Evolutionary conservation across 2,797 vertebrate genomes (phyloP).

Genomic region (Denticeps clupeoides): DNA sequence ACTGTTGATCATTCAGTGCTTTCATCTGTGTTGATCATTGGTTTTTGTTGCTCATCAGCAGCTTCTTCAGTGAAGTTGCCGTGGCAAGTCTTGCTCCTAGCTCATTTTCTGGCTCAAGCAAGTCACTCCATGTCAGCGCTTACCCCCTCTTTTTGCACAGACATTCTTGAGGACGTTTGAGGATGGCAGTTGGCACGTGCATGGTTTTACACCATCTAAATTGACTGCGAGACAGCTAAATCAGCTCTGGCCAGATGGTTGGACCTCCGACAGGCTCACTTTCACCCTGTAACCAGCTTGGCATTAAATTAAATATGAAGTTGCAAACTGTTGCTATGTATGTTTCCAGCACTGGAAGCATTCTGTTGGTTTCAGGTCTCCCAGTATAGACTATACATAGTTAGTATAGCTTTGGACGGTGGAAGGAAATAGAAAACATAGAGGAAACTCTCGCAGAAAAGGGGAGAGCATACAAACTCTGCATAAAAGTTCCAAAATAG

Average conservation of each 20-base stretch:
- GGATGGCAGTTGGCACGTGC: conserved; percentile 9
- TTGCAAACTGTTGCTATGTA: conserved; percentile 1
- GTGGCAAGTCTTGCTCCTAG: background rate
- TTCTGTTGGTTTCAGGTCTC: background rate
- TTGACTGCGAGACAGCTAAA: conserved; percentile 21
- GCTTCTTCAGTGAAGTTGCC: conserved; percentile 1
- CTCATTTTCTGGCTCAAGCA: no score
- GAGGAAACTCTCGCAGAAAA: background rate
- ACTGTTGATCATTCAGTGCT: no score
- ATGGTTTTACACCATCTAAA: conserved; percentile 17
- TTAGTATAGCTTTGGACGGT: no score
- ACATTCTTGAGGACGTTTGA: background rate
- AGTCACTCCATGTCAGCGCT: background rate
- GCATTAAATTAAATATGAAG: conserved; percentile 26
- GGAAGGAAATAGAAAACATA: no score
- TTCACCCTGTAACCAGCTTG: conserved; percentile 15
- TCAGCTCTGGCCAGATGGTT: conserved; percentile 26
- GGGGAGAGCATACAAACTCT: no score
- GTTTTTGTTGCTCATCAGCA: background rate
- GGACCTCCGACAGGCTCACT: conserved; percentile 5
- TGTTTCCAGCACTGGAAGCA: background rate
- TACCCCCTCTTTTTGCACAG: background rate
- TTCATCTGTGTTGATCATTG: no score
- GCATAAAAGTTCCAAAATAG: no score
- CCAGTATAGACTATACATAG: no score